Evolutionary conservation across 2,797 vertebrate genomes (phyloP).

Genomic region (Peromyscus nudipes): DNA sequence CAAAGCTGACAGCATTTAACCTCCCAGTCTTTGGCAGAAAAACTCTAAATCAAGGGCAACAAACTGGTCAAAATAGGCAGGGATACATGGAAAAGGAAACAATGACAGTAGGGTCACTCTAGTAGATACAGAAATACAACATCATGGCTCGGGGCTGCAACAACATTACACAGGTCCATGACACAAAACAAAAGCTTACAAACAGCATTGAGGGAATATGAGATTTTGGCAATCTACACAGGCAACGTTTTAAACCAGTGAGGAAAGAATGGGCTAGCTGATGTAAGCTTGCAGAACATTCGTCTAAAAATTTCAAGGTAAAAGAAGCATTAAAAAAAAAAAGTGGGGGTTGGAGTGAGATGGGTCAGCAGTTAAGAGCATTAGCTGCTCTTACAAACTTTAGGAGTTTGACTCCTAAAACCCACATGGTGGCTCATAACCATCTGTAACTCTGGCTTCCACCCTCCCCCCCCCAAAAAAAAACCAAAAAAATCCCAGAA

Average conservation of each 20-base stretch:
- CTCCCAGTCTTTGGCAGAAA: background rate
- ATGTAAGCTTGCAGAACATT: background rate
- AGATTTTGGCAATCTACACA: background rate
- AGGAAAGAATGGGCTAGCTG: background rate
- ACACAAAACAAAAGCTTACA: background rate
- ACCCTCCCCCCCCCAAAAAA: background rate
- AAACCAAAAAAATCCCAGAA: slow-evolving; percentile 19
- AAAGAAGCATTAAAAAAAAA: background rate
- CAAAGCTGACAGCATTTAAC: background rate
- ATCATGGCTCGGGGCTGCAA: background rate
- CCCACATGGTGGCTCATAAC: background rate
- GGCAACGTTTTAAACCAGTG: background rate
- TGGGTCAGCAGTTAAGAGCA: background rate
- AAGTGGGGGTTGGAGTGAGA: too few species aligned
- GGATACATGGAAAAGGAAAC: background rate
- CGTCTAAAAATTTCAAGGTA: background rate
- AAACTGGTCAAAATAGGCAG: background rate
- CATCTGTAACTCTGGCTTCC: background rate
- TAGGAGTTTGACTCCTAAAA: background rate
- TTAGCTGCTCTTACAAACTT: background rate
- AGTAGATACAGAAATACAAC: background rate
- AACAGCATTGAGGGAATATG: background rate
- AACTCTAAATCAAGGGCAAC: background rate
- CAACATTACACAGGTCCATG: background rate
- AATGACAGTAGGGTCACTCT: background rate